A percentile compares a stretch with the other conserved stretches of the same genome.
These are phyloP conservation scores for Python bivittatus DNA, from an alignment of 2,113 vertebrate species.

Conservation along the genomic window DNA sequence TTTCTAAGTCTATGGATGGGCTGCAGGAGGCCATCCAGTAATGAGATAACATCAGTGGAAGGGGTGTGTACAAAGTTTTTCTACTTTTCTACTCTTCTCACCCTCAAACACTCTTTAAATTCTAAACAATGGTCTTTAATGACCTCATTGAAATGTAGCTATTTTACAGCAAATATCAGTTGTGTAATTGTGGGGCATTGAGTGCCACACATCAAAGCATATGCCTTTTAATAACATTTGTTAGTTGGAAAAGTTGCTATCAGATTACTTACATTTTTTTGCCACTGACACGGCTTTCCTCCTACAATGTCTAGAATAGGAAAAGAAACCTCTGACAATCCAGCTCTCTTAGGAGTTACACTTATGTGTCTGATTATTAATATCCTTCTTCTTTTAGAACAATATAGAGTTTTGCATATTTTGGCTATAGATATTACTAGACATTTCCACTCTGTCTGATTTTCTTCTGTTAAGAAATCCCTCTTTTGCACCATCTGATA, in stretches of 20 bases:
- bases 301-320: neutral
- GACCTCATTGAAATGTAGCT: neutral
- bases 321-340: neutral
- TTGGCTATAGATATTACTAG: neutral
- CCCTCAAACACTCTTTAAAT: neutral
- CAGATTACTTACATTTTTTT: neutral
- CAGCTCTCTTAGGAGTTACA: neutral
- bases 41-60: neutral
- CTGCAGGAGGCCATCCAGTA: neutral
- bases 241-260: neutral
- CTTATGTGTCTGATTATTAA: neutral
- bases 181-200: neutral
- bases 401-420: slow-evolving; percentile 12
- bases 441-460: slow-evolving; percentile 42
- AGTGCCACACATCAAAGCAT: neutral
- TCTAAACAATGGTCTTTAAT: neutral
- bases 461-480: slow-evolving; percentile 20
- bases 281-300: neutral
- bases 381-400: neutral
- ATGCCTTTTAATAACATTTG: neutral
- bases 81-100: neutral
- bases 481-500: neutral
- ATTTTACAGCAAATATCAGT: neutral
- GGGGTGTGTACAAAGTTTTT: neutral
- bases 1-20: neutral